Percentiles rank a stretch among this genome's conserved stretches.
Evolutionary conservation across 2,797 vertebrate species (phyloP).

Genomic region (Lycodopsis pacificus): DNA sequence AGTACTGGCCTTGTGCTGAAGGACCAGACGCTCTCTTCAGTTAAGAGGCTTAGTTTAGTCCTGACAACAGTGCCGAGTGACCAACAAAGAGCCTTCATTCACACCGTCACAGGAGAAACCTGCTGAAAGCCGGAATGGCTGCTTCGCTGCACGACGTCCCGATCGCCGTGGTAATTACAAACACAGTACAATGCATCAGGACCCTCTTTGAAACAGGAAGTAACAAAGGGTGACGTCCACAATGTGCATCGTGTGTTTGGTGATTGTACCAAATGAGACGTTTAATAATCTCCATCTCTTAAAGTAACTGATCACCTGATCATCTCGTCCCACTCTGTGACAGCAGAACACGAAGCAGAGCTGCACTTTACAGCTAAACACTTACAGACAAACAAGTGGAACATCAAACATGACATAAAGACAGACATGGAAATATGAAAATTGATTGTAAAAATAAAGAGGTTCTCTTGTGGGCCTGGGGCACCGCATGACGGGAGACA

Average conservation of each 20-base stretch:
- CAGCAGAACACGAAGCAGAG: too few relatives aligned
- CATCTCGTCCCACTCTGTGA: too few relatives aligned
- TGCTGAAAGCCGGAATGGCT: neutral
- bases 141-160: neutral
- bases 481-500: too few relatives aligned
- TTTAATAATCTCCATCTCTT: too few relatives aligned
- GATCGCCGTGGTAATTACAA: neutral
- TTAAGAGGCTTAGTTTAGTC: conserved; percentile 29
- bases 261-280: neutral
- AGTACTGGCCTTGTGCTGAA: conserved; percentile 1
- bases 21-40: conserved; percentile 3
- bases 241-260: neutral
- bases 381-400: too few relatives aligned
- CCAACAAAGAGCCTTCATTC: conserved; percentile 16
- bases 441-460: too few relatives aligned
- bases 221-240: neutral
- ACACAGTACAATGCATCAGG: neutral
- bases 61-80: conserved; percentile 6
- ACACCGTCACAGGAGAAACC: neutral
- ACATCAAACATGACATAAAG: too few relatives aligned
- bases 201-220: neutral
- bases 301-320: too few relatives aligned
- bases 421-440: too few relatives aligned
- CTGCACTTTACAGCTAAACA: too few relatives aligned
- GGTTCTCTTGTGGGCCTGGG: too few relatives aligned